phyloP scores from a whole-genome alignment of 2,113 vertebrate genomes.

The Perca fluviatilis region DNA sequence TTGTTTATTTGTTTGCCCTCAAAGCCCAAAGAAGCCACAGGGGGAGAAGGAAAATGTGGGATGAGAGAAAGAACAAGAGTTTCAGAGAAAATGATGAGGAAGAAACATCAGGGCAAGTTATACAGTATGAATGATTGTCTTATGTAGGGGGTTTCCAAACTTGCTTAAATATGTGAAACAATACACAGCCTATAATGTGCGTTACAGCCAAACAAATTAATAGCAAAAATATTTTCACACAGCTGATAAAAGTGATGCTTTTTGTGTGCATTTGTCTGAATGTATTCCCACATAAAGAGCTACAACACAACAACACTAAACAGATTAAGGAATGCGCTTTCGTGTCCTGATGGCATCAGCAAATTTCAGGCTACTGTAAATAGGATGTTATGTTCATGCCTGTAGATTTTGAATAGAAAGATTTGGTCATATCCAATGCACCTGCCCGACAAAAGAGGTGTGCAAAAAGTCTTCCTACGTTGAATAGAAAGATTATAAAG shows the following conservation, averaged over 20 bases:
- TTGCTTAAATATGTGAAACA: constrained; percentile 47
- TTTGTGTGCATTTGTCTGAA: not conserved
- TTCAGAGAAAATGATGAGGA: constrained; percentile 41
- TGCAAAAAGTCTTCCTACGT: not conserved
- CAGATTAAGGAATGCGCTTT: constrained; percentile 8
- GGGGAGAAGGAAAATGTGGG: constrained; percentile 64
- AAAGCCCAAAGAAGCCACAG: constrained; percentile 72
- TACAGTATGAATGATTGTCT: constrained; percentile 34
- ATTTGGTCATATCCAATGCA: not conserved
- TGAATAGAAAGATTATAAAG: not conserved
- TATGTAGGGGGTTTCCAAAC: constrained; percentile 43
- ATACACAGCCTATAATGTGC: not conserved
- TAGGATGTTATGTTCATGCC: constrained; percentile 8
- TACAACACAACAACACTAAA: constrained; percentile 2
- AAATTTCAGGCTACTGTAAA: not conserved
- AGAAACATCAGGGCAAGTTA: constrained; percentile 57
- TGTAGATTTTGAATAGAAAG: not conserved
- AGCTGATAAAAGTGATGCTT: constrained; percentile 4
- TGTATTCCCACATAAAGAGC: constrained; percentile 5
- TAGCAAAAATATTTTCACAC: constrained; percentile 10
- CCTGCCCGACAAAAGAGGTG: too few relatives aligned
- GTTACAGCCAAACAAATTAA: constrained; percentile 39
- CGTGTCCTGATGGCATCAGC: not conserved
- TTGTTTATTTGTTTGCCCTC: constrained; percentile 81
- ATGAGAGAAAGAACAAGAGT: constrained; percentile 40